These are phyloP conservation scores for Octonoba sinensis DNA, from an alignment of 2,888 invertebrate genomes.

Conservation along the genomic window DNA sequence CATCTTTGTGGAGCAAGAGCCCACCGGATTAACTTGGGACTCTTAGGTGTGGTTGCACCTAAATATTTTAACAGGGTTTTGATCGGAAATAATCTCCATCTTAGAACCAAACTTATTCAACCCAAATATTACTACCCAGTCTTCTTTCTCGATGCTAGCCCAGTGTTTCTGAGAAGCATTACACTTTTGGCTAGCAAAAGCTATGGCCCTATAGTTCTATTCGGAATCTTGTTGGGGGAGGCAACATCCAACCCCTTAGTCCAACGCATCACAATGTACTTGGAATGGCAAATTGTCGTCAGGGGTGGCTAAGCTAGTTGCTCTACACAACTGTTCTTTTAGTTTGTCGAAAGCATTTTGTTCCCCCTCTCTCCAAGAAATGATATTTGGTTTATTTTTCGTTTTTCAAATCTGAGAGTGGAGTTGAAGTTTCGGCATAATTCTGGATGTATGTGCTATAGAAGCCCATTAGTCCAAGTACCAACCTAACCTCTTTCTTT, in stretches of 20 bases:
- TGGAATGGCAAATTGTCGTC: not conserved
- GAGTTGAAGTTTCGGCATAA: not conserved
- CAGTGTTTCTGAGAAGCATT: too few species aligned
- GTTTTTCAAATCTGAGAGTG: not conserved
- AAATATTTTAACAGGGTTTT: too few species aligned
- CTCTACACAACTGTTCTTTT: not conserved
- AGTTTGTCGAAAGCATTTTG: not conserved
- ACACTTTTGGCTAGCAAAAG: not conserved
- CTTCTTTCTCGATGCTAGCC: too few species aligned
- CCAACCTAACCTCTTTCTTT: too few species aligned
- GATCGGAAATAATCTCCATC: too few species aligned
- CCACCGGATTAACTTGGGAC: too few species aligned
- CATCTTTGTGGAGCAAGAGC: too few species aligned
- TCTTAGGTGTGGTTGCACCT: too few species aligned
- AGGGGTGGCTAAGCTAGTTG: not conserved
- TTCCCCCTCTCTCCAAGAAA: not conserved
- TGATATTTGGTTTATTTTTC: not conserved
- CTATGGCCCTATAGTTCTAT: not conserved
- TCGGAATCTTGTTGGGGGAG: not conserved
- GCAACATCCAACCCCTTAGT: not conserved
- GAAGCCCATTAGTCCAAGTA: constrained; percentile 1
- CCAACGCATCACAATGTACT: too few species aligned
- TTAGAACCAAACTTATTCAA: too few species aligned
- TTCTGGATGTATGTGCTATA: constrained; percentile 4
- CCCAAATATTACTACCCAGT: too few species aligned